phyloP scores from a whole-genome alignment of 2,113 vertebrate genomes.

The Psephotus haematonotus region DNA sequence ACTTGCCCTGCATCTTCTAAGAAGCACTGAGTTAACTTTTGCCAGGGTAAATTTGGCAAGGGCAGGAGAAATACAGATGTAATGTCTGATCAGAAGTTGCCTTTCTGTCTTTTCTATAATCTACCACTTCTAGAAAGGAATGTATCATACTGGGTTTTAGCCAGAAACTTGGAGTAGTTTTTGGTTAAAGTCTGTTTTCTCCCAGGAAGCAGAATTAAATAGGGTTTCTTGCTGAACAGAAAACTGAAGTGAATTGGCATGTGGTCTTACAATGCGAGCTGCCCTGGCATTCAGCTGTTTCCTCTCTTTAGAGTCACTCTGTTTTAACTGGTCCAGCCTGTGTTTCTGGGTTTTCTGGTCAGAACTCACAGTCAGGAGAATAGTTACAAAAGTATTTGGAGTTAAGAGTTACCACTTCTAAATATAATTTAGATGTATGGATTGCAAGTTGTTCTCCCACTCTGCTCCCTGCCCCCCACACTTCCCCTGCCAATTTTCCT shows the following conservation, averaged over 20 bases:
- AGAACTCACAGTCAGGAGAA: not conserved
- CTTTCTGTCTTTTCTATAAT: not conserved
- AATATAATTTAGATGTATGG: not conserved
- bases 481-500: not conserved
- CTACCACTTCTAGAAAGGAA: not conserved
- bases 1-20: not conserved
- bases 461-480: not conserved
- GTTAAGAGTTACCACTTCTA: not conserved
- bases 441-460: rapidly evolving
- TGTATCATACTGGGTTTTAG: not conserved
- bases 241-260: not conserved
- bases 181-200: not conserved
- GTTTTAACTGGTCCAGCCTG: not conserved
- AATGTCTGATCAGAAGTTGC: not conserved
- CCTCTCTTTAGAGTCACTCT: not conserved
- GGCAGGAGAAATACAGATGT: not conserved
- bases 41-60: not conserved
- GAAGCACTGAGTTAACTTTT: not conserved
- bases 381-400: not conserved
- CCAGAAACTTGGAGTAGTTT: not conserved
- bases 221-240: not conserved
- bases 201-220: not conserved
- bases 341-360: slow-evolving; percentile 12
- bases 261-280: not conserved
- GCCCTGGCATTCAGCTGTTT: not conserved